phyloP scores from a whole-genome alignment of 2,888 invertebrate species.

The Cantharis flavilabris region DNA sequence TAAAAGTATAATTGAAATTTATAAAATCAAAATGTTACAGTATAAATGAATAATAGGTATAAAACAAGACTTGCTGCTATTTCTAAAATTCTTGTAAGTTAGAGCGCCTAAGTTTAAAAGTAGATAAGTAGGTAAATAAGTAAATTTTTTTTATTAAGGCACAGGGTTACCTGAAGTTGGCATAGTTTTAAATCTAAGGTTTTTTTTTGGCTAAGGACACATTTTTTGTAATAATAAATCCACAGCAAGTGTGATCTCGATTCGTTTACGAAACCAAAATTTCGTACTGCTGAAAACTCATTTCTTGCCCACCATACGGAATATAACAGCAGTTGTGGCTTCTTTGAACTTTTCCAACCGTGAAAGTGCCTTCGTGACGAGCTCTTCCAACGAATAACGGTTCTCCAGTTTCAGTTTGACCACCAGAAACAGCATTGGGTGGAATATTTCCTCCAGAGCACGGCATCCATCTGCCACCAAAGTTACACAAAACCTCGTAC shows the following conservation, averaged over 20 bases:
- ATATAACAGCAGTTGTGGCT: conserved; percentile 84
- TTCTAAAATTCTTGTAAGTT: neutral
- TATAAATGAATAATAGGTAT: neutral
- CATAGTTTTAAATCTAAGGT: neutral
- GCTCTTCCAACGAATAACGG: conserved; percentile 78
- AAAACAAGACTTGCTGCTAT: neutral
- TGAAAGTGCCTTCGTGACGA: conserved; percentile 74
- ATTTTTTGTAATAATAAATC: neutral
- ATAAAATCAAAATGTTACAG: neutral
- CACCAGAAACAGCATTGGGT: conserved; percentile 71
- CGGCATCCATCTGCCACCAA: conserved; percentile 51
- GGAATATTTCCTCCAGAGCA: conserved; percentile 65
- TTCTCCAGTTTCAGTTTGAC: conserved; percentile 77
- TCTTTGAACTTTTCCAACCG: conserved; percentile 82
- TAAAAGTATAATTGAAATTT: neutral
- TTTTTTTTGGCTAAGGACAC: neutral
- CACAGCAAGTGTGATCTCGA: neutral
- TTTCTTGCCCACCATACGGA: conserved; percentile 80
- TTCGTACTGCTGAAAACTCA: conserved; percentile 82
- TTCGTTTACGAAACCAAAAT: conserved; percentile 62
- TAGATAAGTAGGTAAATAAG: neutral
- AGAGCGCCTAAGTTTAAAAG: neutral
- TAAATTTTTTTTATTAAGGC: neutral
- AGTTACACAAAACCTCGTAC: conserved; percentile 65
- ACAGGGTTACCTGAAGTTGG: neutral